Evolutionary conservation across 2,113 vertebrate genomes (phyloP), one percentile per base, ranked within the genome.

Genomic region (Catagonus wagneri): DNA sequence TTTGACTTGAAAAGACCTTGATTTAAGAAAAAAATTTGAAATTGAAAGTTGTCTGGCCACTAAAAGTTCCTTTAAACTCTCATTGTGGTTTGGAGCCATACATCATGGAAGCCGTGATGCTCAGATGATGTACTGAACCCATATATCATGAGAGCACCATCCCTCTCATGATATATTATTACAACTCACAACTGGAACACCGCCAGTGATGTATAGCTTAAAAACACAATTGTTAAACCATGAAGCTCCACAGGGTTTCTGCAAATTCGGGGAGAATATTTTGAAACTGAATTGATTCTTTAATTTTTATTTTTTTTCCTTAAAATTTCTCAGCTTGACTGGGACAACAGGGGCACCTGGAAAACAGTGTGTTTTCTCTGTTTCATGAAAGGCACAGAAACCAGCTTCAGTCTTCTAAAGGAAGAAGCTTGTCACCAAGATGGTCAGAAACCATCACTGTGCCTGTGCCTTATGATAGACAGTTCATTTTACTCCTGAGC

Each of bases 91-190:
- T 96, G 96, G 97, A 97, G 97, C 96, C 95, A 98, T 98, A 88
- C 80, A 98, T 98, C 98, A 97, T 96, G 56, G 9, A 4, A 95
- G 96, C 95, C 8, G 0, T 84, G 97, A 98, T 94, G 97, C 97
- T 98, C 61, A 94, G 93, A 98, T 98, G 98, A 98, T 98, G 89
- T 96, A 98, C 95, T 86, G 96, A 52, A 23, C 96, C 98, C 97
- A 97, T 98, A 97, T 58, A 97, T 98, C 98, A 98, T 54, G 78
- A 79, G 54, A 97, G 83, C 96, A 95, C 97, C 97, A 94, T 97
- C 15, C 10, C 83, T 95, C 90, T 98, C 54, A 56, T 98, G 98
- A 98, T 98, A 32, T 97, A 98, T 98, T 98, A 98, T 96, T 98
- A 97, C 98, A 98, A 96, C 97, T 97, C 97, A 95, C 96, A 94